Evolutionary conservation across 2,888 invertebrate species (phyloP), one percentile per base, ranked within the genome.

Genomic region (Cataglyphis altisquamis): DNA sequence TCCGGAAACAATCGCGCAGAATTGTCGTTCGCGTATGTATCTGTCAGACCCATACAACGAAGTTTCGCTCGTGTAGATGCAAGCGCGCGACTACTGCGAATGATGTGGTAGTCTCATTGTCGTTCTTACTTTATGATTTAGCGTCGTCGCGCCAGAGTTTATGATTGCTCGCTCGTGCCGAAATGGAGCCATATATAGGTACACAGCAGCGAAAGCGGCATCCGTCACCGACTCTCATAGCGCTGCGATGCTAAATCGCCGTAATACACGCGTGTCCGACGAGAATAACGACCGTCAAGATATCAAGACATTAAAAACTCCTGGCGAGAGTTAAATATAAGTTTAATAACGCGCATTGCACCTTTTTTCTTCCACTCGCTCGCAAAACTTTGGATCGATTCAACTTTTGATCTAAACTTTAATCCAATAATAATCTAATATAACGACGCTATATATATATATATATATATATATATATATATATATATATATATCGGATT

Each of bases 91-190:
- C 77, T 75, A 52, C 72, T 39, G 39, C 68, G 60, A 83, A 48
- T 32, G 74, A 83, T 83, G 72, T 66, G 67, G 72, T 80, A 67
- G 83, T 84, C 52, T 52, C 75, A 86, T 83, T 82, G 82, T 66
- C 77, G 75, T 85, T 86, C 87, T 85, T 84, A 75, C 83, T 82
- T 78, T 83, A 83, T 87, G 84, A 84, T 88, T 82, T 86, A 86
- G 57, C 39, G 29, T 80, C 70, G 60, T 21, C 68, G 52, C 60
- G 41, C 1, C 52, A 9, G 80, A 86, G 83, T 87, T 87, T 78
- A 84, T 81, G 83, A 75, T 81, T 83, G 77, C 74, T 45, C 57
- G 36, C 36, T 55, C 45, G 70, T 78, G 66, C 32, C 68, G 67
- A 66, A 73, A 75, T 66, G 63, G 63, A 64, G 57, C 70, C 12